These are phyloP conservation scores for Boloria euphrosyne DNA, from an alignment of 2,888 invertebrate genomes.

Conservation along the genomic window DNA sequence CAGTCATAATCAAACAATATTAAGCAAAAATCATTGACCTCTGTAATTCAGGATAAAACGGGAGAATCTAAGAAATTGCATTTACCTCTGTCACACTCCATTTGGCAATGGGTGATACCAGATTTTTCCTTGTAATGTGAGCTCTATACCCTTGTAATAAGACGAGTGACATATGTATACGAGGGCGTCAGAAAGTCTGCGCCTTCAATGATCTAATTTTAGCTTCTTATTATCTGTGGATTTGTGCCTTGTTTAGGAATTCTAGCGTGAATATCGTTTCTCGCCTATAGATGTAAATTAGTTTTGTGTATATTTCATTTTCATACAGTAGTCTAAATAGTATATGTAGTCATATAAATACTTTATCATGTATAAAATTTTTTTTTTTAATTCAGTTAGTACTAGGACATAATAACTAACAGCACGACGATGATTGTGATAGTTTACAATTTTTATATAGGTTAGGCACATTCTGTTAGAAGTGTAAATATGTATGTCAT, in stretches of 20 bases:
- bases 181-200: conserved; percentile 1
- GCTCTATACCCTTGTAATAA: conserved; percentile 1
- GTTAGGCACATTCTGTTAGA: no score
- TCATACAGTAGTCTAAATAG: no score
- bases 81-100: conserved; percentile 20
- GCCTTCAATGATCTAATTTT: conserved; percentile 26
- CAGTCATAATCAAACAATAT: background rate
- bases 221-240: conserved; percentile 23
- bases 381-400: no score
- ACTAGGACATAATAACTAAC: no score
- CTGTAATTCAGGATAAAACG: conserved; percentile 31
- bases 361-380: no score
- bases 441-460: no score
- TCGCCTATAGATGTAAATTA: no score
- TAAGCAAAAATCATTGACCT: conserved; percentile 13
- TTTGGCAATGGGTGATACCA: background rate
- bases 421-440: no score
- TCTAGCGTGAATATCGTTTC: no score
- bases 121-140: conserved; percentile 5
- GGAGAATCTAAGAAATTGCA: conserved; percentile 27
- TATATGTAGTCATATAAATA: no score
- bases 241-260: conserved; percentile 6
- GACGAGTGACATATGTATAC: background rate
- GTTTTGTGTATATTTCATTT: no score
- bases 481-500: no score